Percentiles rank a stretch among this genome's conserved stretches.
These are phyloP conservation scores for Pristionchus fissidentatus DNA, from an alignment of 2,888 invertebrate species.

Conservation along the genomic window DNA sequence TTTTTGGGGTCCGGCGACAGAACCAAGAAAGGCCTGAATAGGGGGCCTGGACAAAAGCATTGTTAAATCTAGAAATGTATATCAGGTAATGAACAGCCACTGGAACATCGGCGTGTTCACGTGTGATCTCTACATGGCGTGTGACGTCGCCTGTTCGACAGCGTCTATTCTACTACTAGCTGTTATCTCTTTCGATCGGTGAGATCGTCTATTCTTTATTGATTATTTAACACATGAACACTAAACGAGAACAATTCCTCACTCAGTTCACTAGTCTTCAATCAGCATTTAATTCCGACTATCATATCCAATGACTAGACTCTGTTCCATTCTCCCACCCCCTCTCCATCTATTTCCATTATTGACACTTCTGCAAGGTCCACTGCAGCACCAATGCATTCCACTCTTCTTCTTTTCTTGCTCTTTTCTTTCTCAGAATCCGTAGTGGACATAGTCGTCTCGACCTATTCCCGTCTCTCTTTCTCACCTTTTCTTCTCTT, in stretches of 20 bases:
- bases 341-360: not conserved
- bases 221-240: not conserved
- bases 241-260: not conserved
- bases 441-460: not conserved
- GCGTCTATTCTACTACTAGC: constrained; percentile 79
- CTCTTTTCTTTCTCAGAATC: not conserved
- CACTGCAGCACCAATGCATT: not conserved
- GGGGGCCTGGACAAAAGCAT: too few relatives aligned
- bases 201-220: not conserved
- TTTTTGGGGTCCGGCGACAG: too few relatives aligned
- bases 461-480: not conserved
- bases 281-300: too few relatives aligned
- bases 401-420: not conserved
- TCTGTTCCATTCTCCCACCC: not conserved
- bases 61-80: not conserved
- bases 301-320: not conserved
- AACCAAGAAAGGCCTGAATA: too few relatives aligned
- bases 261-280: not conserved
- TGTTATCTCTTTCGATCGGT: constrained; percentile 79
- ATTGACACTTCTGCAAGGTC: not conserved
- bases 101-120: constrained; percentile 78
- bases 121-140: constrained; percentile 79
- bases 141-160: constrained; percentile 79
- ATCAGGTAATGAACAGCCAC: constrained; percentile 76
- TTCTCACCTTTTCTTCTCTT: not conserved